Evolutionary conservation across 2,888 invertebrate species (phyloP).

Genomic region (Podotricha telesiphe): DNA sequence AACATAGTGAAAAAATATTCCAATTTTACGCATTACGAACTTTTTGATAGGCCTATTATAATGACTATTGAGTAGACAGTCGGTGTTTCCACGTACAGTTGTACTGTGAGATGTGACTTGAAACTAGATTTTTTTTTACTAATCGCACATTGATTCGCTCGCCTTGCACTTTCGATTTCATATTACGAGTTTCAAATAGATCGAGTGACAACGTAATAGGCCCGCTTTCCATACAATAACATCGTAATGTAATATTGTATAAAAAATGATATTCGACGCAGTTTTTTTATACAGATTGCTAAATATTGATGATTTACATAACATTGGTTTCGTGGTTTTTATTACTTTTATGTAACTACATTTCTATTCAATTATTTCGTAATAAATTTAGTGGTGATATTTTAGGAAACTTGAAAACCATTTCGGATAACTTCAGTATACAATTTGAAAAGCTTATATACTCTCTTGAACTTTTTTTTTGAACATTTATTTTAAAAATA

Average conservation of each 20-base stretch:
- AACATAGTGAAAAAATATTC: conserved; percentile 53
- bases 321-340: conserved; percentile 13
- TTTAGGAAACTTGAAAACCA: neutral
- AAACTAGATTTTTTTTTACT: conserved; percentile 61
- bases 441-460: no score
- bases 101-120: conserved; percentile 54
- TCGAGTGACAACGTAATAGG: conserved; percentile 38
- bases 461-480: no score
- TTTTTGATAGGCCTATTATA: conserved; percentile 71
- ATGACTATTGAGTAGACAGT: conserved; percentile 58
- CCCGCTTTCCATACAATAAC: conserved; percentile 41
- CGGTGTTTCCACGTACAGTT: neutral
- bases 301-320: conserved; percentile 18
- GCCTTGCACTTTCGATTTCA: conserved; percentile 76
- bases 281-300: conserved; percentile 22
- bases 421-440: neutral
- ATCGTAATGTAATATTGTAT: conserved; percentile 34
- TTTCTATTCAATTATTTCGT: neutral
- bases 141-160: conserved; percentile 61
- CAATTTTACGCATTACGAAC: conserved; percentile 81
- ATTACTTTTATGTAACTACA: conserved; percentile 12
- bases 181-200: conserved; percentile 49
- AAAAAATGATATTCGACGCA: conserved; percentile 25
- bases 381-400: neutral
- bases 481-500: no score